Base-by-base conservation (phyloP, 1,140 invertebrate species). In the Drosophila nebulosa region DNA sequence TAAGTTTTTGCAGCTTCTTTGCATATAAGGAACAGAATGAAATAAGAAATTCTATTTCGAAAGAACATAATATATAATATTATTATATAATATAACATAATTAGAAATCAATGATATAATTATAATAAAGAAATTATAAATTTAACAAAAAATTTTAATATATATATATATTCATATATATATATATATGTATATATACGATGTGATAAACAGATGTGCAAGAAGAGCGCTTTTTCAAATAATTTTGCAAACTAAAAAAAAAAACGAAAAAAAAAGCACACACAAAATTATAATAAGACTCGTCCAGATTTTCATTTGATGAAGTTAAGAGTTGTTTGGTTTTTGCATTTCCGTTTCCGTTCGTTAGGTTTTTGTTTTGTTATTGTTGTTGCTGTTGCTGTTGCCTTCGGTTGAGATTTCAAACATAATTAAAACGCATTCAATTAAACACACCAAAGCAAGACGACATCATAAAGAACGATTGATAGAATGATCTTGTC, bases 401-500 rank as follows among this genome's bases (percentile, higher is more conserved):
- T 69, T 72, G 67, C 83, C 72, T 69, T 83, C 80, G 79, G 75
- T 83, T 83, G 83, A 89, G 83, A 88, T 88, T 81, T 85, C 55
- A 70, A 77, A 88, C 56, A 79, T 88, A 88, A 88, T 88, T 88
- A 88, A 88, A 88, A 88, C 84, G 68, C 68, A 88, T 88, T 88
- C 66, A 88, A 88, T 88, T 88, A 88, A 88, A 73, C 71, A 88
- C 83, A 88, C 83, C 83, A 88, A 88, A 83, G 83, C 78, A 88
- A 88, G 75, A 66, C 65, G 63, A 80, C 52, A 21, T 46, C 16
- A 46, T 46, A 12, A 1, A 42, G 39, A 46, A 10, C 18, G 39
- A 46, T 46, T 21, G 16, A 46, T 46, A 21, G 39, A 46, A 21
- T 46, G 9, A 46, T 7, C 14, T 16, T 18, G 9, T n/a, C n/a